Conservation (phyloP, 2,113 vertebrate species). For the Bos javanicus region DNA sequence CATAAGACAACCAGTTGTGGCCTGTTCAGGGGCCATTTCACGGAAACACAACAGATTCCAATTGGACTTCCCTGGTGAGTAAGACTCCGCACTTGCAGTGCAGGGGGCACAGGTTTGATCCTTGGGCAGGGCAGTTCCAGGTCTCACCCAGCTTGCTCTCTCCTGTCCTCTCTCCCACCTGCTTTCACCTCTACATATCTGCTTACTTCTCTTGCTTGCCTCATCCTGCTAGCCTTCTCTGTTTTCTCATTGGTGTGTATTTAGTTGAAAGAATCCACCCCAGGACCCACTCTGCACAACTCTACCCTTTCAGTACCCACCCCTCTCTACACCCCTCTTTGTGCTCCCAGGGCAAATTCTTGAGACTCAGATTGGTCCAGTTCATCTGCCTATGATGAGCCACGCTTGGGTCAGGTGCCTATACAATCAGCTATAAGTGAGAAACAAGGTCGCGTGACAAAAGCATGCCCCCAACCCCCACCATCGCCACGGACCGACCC, state of each 20-base stretch:
- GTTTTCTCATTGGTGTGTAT: neutral
- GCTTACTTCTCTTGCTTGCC: neutral
- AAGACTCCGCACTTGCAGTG: neutral
- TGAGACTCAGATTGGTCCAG: neutral
- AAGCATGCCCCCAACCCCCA: neutral
- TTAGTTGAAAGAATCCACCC: neutral
- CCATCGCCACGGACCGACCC: neutral
- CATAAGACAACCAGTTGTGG: neutral
- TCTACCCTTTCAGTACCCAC: neutral
- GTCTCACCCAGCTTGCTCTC: neutral
- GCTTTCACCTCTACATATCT: neutral
- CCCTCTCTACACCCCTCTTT: neutral
- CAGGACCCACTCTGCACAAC: neutral
- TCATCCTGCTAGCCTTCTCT: neutral
- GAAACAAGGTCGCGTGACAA: neutral
- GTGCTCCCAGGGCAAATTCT: neutral
- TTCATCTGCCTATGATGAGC: neutral
- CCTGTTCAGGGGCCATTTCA: neutral
- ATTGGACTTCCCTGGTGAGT: neutral
- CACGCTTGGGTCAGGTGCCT: neutral
- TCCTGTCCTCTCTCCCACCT: rapidly evolving
- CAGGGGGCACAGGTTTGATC: neutral
- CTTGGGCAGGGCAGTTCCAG: neutral
- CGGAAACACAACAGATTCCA: neutral
- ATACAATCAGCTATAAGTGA: neutral